Evolutionary conservation across 2,113 vertebrate species (phyloP).

Genomic region (human (Homo sapiens)): GRCh38 chr13:75669001-75669500

Average conservation of each 20-base stretch:
- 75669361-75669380: not conserved
- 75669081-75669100: not conserved
- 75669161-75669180: not conserved
- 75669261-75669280: not conserved
- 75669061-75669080: not conserved
- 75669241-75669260: not conserved
- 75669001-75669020: not conserved
- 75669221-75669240: not conserved
- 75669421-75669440: not conserved
- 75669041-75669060: not conserved
- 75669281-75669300: not conserved
- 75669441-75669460: not conserved
- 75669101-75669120: not conserved
- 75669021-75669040: not conserved
- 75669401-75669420: not conserved
- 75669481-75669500: slow-evolving; percentile 16
- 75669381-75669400: not conserved
- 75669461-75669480: not conserved
- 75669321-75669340: not conserved
- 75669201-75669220: not conserved
- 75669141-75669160: not conserved
- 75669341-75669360: not conserved
- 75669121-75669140: not conserved
- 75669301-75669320: not conserved
- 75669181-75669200: not conserved